Evolutionary conservation across 1,140 invertebrate genomes (phyloP), one percentile per base, ranked within the genome.

Genomic region (Anthonomus grandis): DNA sequence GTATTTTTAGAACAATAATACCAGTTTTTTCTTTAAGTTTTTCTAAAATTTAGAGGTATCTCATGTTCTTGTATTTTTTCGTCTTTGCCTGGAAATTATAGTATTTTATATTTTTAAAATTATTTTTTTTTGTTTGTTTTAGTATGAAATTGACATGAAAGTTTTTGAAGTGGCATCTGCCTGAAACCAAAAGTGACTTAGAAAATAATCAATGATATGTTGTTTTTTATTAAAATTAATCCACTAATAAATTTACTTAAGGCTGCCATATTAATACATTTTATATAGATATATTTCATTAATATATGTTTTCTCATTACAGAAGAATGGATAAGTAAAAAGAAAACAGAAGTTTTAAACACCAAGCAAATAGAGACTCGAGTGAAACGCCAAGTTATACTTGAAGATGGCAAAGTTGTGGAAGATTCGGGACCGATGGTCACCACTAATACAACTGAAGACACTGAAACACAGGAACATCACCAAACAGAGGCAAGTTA

Each of bases 261-360:
- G 13, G 49, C 4, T 46, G 31, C 19, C 19, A n/a, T n/a, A 42
- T 42, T 48, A 12, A 19, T 34, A 10, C 19, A 47, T 5, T 36
- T 49, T n/a, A 36, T 18, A 49, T 49, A 23, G 12, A 22, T 45
- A 21, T 23, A 6, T 13, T 13, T 18, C 38, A 45, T 21, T 45
- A 46, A 23, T 24, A 34, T 27, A 27, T 55, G 4, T 21, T 47
- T 6, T 12, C 65, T n/a, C n/a, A n/a, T 81, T 80, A 31, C 81
- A 93, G 90, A 93, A 76, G 90, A 93, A 87, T 91, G 89, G 88
- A 85, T 92, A 66, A 91, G 88, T 52, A 86, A 88, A 68, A 90
- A 89, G 75, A 90, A 88, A 72, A 87, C 86, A 59, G 90, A 93
- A 75, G 82, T 92, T 69, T 90, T 87, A 41, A 94, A 90, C 41